Evolutionary conservation across 2,888 invertebrate genomes (phyloP), one percentile per base, ranked within the genome.

Genomic region (Acanthosepion lycidas): DNA sequence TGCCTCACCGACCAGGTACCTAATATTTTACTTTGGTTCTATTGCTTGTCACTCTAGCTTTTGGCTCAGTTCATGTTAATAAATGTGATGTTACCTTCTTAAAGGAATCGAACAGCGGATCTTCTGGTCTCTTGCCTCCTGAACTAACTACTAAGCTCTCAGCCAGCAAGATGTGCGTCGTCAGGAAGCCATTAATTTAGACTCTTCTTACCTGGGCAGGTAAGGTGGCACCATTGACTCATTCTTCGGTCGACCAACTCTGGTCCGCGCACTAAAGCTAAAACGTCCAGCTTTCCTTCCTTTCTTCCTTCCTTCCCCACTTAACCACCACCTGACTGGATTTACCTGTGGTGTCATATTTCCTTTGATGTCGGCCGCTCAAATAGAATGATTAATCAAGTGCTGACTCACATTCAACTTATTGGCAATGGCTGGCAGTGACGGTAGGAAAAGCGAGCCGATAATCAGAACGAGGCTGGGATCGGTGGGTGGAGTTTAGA

Each of bases 271-370:
- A 59, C 59, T 59, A 59, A 59, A 59, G 23, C 59, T 20, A 59
- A 59, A 78, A n/a, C n/a, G n/a, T 33, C 33, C 78, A 12, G 78
- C n/a, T 33, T 78, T 78, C n/a, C 15, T 78, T 78, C 78, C 18
- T n/a, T 78, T 12, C 33, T n/a, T n/a, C 33, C 78, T 33, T n/a
- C 33, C 33, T 33, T 33, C 12, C 78, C n/a, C 78, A 33, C 78
- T 78, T n/a, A 78, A 33, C 78, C 78, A 78, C 78, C 78, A 78
- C 78, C 78, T 78, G 78, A 15, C 33, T 15, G 78, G 78, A 78
- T 78, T 78, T 78, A 78, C 78, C 78, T 78, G 78, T 78, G 33
- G 78, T 78, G 78, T 78, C 78, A 78, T 78, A 78, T 78, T 78
- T 78, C 78, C 78, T 78, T 78, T 78, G 78, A 78, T 78, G n/a